Base-by-base conservation (phyloP, 1,140 invertebrate genomes). In the Drosophila setifemur region DNA sequence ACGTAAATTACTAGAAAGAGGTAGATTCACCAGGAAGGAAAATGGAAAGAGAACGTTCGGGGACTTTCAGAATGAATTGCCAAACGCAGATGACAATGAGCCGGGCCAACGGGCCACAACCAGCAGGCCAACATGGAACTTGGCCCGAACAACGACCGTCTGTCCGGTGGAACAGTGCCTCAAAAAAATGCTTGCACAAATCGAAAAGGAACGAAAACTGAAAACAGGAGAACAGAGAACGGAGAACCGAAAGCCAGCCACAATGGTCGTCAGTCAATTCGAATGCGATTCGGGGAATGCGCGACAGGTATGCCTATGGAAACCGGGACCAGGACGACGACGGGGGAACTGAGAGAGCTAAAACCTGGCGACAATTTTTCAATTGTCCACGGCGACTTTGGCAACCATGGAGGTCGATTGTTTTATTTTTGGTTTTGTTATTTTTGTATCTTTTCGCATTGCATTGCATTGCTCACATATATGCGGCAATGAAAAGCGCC, bases 401-500 rank as follows among this genome's bases (percentile, higher is more conserved):
- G 60, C 78, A 60, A 85, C 78, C 69, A 82, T 42, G 81, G 75
- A 87, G 81, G 79, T 86, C 76, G 75, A 48, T 28, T 33, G 29
- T 31, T 44, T 44, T 47, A 3, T 23, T 64, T 42, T 31, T 21
- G 33, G 25, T 11, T 18, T 18, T 31, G 21, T 16, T 26, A 14
- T 6, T 54, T 37, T 31, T 28, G 23, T 33, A 11, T 45, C 16
- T 40, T 39, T 25, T 45, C 18, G 21, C 31, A 29, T 21, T 21
- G 19, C 21, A 39, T 31, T 39, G 77, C 77, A 82, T 82, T 73
- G 78, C 78, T 73, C 57, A 67, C 78, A 82, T 82, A 73, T n/a
- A 73, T 55, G n/a, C 76, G 74, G 77, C 81, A 86, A 79, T 85
- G 79, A 85, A 85, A 83, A 85, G 79, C 81, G 79, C 79, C 79